These are phyloP conservation scores for Pseudomyrmex sp. DNA, from an alignment of 1,140 invertebrate genomes.

Conservation along the genomic window DNA sequence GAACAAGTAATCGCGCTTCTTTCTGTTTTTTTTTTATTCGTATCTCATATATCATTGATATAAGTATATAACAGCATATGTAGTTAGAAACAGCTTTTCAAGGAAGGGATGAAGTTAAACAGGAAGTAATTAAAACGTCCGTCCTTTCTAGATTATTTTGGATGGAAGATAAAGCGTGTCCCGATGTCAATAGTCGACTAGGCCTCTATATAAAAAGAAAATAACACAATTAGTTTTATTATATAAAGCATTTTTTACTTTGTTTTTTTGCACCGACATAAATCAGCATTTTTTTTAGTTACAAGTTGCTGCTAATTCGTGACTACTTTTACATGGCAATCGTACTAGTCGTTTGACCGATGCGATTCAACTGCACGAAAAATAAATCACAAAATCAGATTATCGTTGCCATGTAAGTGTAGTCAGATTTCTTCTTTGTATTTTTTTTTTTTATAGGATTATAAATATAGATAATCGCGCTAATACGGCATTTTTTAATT, in stretches of 20 bases:
- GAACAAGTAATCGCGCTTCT: not conserved
- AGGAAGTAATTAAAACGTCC: conserved; percentile 53
- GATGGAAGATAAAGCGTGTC: conserved; percentile 64
- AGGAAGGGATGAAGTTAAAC: conserved; percentile 65
- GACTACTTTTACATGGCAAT: not conserved
- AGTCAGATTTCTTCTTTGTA: too few relatives aligned
- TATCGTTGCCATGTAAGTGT: too few relatives aligned
- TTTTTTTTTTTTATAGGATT: too few relatives aligned
- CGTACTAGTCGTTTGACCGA: too few relatives aligned
- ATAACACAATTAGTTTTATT: conserved; percentile 9
- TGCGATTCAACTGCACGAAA: too few relatives aligned
- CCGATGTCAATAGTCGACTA: conserved; percentile 69
- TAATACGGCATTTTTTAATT: not conserved
- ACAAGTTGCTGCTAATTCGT: too few relatives aligned
- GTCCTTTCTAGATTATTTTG: conserved; percentile 47
- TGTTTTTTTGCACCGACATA: conserved; percentile 19
- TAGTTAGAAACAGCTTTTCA: conserved; percentile 24
- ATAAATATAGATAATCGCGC: not conserved
- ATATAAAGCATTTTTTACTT: not conserved
- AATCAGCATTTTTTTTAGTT: not conserved
- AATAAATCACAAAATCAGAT: too few relatives aligned
- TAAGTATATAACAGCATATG: too few relatives aligned
- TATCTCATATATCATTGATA: not conserved
- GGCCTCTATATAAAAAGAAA: conserved; percentile 61
- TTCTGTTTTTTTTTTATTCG: not conserved